Percentiles rank a stretch among this genome's conserved stretches.
Conservation (phyloP, 2,888 invertebrate genomes). For the Ganaspis brasiliensis region DNA sequence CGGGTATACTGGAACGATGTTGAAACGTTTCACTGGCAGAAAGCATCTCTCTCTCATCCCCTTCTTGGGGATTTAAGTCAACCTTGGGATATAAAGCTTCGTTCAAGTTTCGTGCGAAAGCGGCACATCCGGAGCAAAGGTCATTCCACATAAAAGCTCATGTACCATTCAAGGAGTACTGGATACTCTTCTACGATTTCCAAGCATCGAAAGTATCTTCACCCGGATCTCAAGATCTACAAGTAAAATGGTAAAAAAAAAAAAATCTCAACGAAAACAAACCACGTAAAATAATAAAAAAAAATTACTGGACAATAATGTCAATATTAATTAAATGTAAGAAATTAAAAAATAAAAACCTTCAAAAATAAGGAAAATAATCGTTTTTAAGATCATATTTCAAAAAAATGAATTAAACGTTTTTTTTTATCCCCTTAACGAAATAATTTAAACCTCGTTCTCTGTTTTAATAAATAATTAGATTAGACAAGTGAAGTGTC, state of each 20-base stretch:
- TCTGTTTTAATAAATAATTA: not conserved
- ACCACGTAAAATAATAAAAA: too few species aligned
- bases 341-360: too few species aligned
- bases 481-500: not conserved
- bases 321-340: too few species aligned
- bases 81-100: constrained; percentile 27
- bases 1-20: not conserved
- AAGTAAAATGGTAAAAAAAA: not conserved
- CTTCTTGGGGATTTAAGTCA: constrained; percentile 16
- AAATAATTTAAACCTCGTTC: not conserved
- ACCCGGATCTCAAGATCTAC: too few species aligned
- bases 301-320: too few species aligned
- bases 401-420: too few species aligned
- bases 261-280: too few species aligned
- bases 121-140: constrained; percentile 14
- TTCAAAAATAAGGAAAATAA: too few species aligned
- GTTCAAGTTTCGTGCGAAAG: constrained; percentile 6
- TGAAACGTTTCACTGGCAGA: constrained; percentile 18
- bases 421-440: too few species aligned
- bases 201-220: too few species aligned
- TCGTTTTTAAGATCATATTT: too few species aligned
- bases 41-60: not conserved
- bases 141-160: constrained; percentile 19
- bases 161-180: constrained; percentile 8
- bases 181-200: too few species aligned